Percentiles rank a stretch among this genome's conserved stretches.
phyloP scores from a whole-genome alignment of 2,797 vertebrate species.

The Alcedo quadribrachys region DNA sequence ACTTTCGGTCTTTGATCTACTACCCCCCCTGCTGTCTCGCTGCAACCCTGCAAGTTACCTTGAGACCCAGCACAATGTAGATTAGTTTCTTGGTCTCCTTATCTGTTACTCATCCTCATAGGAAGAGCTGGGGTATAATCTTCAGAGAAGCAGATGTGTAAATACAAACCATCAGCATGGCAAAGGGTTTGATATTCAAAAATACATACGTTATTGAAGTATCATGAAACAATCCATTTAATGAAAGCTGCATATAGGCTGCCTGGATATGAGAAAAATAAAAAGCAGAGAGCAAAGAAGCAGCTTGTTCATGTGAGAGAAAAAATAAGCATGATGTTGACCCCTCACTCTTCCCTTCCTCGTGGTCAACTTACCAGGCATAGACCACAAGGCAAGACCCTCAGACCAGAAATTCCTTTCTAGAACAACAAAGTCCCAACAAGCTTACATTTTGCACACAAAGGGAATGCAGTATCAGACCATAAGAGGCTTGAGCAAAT shows the following conservation, averaged over 20 bases:
- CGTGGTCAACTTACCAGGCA: background rate
- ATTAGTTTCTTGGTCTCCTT: background rate
- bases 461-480: background rate
- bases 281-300: background rate
- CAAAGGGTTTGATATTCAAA: background rate
- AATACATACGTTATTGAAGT: background rate
- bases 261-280: background rate
- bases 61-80: background rate
- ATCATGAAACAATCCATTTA: background rate
- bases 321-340: background rate
- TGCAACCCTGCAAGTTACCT: background rate
- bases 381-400: background rate
- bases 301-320: fast-evolving
- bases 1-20: background rate
- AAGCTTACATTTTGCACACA: background rate
- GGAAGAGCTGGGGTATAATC: background rate
- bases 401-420: background rate
- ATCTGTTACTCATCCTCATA: background rate
- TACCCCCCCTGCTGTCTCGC: background rate
- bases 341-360: background rate
- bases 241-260: background rate
- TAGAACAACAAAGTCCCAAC: background rate
- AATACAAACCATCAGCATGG: background rate
- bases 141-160: background rate
- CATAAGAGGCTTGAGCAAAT: background rate